Evolutionary conservation across 2,113 vertebrate species (phyloP), one percentile per base, ranked within the genome.

Genomic region (Struthidea cinerea): DNA sequence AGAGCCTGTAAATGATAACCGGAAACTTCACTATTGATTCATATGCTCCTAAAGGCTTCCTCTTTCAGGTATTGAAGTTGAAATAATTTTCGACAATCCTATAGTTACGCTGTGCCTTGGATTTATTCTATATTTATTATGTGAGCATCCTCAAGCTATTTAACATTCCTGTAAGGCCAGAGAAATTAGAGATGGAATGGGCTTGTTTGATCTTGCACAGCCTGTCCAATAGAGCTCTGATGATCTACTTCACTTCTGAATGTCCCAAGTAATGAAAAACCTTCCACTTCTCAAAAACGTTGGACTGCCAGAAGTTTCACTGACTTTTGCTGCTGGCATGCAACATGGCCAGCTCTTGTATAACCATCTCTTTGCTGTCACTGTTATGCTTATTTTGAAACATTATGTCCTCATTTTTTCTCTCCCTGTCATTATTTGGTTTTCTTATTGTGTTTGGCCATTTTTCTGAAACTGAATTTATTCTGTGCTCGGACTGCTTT

Each of bases 1-100:
- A 97, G 96, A 96, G 97, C 93, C 96, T 95, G 97, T 97, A 98
- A 98, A 97, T 94, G 96, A 96, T 98, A 97, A 97, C 95, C 95
- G 92, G 96, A 97, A 98, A 97, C 96, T 97, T 98, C 91, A 37
- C 75, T 91, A 96, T 98, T 97, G 97, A 98, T 98, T 97, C 94
- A 86, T 97, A 97, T 95, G 84, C 83, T 97, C 87, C 97, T 96
- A 96, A 97, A 97, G 13, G 92, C 97, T 97, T 98, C 97, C 96
- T 97, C 95, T 97, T 97, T 95, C 93, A 95, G 96, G 96, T 98
- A 91, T 67, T 92, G 93, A 96, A 96, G 93, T 97, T 96, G 89
- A 95, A 95, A 91, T 86, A 87, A 96, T 97, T 97, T 97, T 97
- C 84, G 93, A 89, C 97, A 97, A 97, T 97, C 95, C 96, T 97